Base-by-base conservation (phyloP, 2,113 vertebrate genomes). In the Pollimyrus isidori region DNA sequence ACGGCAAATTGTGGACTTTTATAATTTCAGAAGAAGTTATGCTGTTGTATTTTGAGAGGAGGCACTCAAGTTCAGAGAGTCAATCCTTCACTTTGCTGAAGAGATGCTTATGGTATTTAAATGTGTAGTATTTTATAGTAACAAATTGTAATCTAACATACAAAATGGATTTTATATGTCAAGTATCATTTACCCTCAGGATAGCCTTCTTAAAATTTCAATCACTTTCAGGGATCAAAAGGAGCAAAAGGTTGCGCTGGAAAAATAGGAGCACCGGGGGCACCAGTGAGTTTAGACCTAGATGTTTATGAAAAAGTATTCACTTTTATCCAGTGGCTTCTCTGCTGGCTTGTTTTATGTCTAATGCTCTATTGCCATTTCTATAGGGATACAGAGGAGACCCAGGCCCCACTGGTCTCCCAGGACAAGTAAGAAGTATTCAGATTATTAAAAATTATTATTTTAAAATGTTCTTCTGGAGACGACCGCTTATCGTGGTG, bases 331-430 rank as follows among this genome's bases (percentile, higher is more conserved):
- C 73, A 53, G 69, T 45, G 30, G 88, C n/a, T 56, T 4, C 13
- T 87, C 6, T 49, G 5, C 58, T 15, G 6, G 30, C 52, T 13
- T 92, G 86, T 85, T 90, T 21, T 76, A 42, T 80, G 69, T 45
- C 26, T 82, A 65, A 80, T 3, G 35, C 4, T 46, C 48, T 21
- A 15, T 53, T 48, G n/a, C 82, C 7, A n/a, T 90, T 1, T 89
- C 30, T 91, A 48, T 26, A 96, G 96, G 96, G 96, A 19, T 88
- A 91, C 15, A 95, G 92, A 91, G 96, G 96, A 26, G 91, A 93
- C 2, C 69, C 0, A 0, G 95, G 95, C 7, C 76, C 50, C 62
- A 3, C 56, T n/a, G 96, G 95, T 87, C 82, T 23, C 9, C 93
- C 91, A n/a, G 96, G 96, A 91, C 91, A 95, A 83, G 96, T 95